Conservation (phyloP, 2,113 vertebrate genomes). For the Maccullochella peelii region DNA sequence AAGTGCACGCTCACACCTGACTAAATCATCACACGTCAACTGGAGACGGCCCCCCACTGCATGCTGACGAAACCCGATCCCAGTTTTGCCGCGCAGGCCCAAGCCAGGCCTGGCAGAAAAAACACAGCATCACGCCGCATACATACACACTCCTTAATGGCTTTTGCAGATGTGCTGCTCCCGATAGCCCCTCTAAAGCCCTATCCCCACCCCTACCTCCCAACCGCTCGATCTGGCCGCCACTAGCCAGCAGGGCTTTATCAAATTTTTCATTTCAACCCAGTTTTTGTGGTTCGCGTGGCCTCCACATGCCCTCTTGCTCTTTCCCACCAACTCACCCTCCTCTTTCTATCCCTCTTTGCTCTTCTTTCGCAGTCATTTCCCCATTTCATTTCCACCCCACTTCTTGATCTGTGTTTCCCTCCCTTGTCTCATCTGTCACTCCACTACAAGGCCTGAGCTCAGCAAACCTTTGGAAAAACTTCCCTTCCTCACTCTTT, state of each 20-base stretch:
- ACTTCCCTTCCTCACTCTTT: not conserved
- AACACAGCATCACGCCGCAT: constrained; percentile 79
- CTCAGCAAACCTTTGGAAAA: constrained; percentile 23
- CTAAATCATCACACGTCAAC: constrained; percentile 99
- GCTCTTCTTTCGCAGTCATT: constrained; percentile 14
- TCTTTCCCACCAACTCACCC: constrained; percentile 43
- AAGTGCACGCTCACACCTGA: constrained; percentile 99
- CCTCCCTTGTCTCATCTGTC: constrained; percentile 54
- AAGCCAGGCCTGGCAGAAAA: constrained; percentile 89
- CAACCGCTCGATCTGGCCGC: constrained; percentile 65
- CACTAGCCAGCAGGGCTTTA: constrained; percentile 81
- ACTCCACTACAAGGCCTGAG: constrained; percentile 17
- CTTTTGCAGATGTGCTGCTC: constrained; percentile 93
- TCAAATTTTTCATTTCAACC: constrained; percentile 78
- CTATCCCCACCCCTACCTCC: constrained; percentile 34
- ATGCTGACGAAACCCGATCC: constrained; percentile 95
- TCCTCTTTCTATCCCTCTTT: not conserved
- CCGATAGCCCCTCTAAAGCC: constrained; percentile 71
- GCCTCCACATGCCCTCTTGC: constrained; percentile 64
- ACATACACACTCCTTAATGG: constrained; percentile 86
- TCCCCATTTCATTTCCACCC: constrained; percentile 20
- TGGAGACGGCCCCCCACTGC: constrained; percentile 96
- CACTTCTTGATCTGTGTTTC: constrained; percentile 8
- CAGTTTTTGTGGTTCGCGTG: constrained; percentile 39
- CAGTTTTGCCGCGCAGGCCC: constrained; percentile 94